phyloP scores from a whole-genome alignment of 2,113 vertebrate species.

The Coturnix japonica region DNA sequence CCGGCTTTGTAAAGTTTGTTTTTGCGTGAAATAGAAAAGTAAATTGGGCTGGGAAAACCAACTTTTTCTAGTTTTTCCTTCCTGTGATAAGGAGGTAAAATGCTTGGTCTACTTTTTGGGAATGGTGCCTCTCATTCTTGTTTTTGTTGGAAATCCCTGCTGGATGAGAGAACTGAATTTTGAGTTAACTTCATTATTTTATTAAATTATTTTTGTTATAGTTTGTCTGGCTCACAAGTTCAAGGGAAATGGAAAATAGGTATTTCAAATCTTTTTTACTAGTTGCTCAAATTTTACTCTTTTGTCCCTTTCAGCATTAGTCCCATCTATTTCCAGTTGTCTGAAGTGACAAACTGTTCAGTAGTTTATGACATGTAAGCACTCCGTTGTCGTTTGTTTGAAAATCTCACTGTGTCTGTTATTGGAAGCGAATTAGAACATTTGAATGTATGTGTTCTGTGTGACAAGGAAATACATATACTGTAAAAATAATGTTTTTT shows the following conservation, averaged over 20 bases:
- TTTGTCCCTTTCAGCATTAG: not conserved
- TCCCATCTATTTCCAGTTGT: not conserved
- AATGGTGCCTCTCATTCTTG: not conserved
- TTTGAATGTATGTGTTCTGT: not conserved
- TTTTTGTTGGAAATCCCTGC: not conserved
- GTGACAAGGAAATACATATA: not conserved
- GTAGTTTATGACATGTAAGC: fast-evolving
- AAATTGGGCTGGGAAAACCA: not conserved
- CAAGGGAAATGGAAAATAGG: not conserved
- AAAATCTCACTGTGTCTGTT: not conserved
- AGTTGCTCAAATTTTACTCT: not conserved
- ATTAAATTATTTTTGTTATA: not conserved
- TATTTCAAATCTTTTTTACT: not conserved
- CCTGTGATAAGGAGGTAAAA: not conserved
- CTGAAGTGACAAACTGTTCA: not conserved
- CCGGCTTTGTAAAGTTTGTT: not conserved
- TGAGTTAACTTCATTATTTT: not conserved
- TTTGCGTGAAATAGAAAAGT: not conserved
- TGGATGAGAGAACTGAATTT: not conserved
- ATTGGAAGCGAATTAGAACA: not conserved
- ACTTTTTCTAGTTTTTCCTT: not conserved
- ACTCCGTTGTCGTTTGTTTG: not conserved
- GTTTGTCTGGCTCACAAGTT: not conserved
- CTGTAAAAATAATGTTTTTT: not conserved
- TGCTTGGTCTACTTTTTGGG: not conserved